Evolutionary conservation across 2,888 invertebrate genomes (phyloP).

Genomic region (Ephialtes manifestator): DNA sequence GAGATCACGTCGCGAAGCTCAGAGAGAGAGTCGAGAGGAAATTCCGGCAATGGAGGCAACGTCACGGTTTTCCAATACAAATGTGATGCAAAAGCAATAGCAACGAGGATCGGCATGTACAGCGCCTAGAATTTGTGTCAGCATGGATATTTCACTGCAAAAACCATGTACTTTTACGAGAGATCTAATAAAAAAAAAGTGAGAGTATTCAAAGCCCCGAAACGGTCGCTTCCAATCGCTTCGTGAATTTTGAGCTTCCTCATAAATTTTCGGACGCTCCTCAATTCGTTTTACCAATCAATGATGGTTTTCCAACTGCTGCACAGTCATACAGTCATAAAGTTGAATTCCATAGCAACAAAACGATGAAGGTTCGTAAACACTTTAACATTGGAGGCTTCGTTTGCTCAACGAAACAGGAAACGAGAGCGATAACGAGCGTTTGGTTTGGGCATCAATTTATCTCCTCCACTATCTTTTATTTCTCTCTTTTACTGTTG

Average conservation of each 20-base stretch:
- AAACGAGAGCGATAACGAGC: conserved; percentile 37
- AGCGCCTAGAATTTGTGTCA: not conserved
- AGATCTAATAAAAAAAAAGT: not conserved
- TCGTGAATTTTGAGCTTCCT: not conserved
- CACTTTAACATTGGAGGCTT: not conserved
- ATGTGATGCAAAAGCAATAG: conserved; percentile 6
- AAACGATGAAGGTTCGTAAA: not conserved
- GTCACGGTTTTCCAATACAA: conserved; percentile 25
- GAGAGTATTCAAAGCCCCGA: not conserved
- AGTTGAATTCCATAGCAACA: not conserved
- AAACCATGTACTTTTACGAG: not conserved
- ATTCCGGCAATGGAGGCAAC: conserved; percentile 10
- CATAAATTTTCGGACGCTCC: not conserved
- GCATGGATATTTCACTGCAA: not conserved
- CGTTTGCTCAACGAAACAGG: conserved; percentile 13
- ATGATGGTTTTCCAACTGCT: conserved; percentile 7
- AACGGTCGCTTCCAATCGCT: not conserved
- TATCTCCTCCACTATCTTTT: conserved; percentile 2
- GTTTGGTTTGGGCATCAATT: conserved; percentile 19
- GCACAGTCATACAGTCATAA: not conserved
- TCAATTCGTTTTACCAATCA: not conserved
- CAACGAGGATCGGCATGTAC: not conserved
- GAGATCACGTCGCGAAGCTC: not conserved
- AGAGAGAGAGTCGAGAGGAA: not conserved
- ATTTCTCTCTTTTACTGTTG: not conserved